Evolutionary conservation across 1,140 invertebrate species (phyloP), one percentile per base, ranked within the genome.

Genomic region (Sminthurides bifidus): DNA sequence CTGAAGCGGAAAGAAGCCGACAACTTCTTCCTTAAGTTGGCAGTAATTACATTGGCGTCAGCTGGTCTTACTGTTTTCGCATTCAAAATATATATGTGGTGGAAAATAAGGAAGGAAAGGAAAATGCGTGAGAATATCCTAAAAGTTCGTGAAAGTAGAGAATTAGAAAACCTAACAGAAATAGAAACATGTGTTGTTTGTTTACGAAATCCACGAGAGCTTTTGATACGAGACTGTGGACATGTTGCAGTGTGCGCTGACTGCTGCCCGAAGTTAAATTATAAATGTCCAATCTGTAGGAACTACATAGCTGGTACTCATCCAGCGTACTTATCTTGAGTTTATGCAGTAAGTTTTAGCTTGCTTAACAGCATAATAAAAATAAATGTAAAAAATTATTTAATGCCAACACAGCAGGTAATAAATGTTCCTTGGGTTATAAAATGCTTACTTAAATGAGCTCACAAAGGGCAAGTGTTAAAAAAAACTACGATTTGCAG

Each of bases 201-300:
- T 31, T 35, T 65, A 5, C 30, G 50, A 5, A 65, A 65, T 53
- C 63, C 59, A 4, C 31, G 59, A 10, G 68, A 84, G 80, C 80
- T 87, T 19, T 85, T 89, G 65, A 66, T 88, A 33, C 68, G 87
- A 52, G 83, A 83, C 1, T 89, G 86, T 69, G 86, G 86, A 0
- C 86, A 89, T 68, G 83, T 88, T 0, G 86, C 83, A 59, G 68
- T 87, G 31, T 89, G 85, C 66, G 84, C 86, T 71, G 84, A 88
- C 68, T 89, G 86, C 67, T 77, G 81, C 2, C 76, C 79, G 49
- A 76, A 79, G 44, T 17, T 58, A 63, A 72, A 68, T 15, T 70
- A 75, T 46, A 68, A 69, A 35, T 89, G 86, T 67, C 86, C 86
- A 3, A 73, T 87, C 31, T 89, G 85, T 67, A 74, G 84, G 54